A percentile compares a stretch with the other conserved stretches of the same genome.
These are phyloP conservation scores for Tetraodon nigroviridis DNA, from an alignment of 2,113 vertebrate species.

Conservation along the genomic window DNA sequence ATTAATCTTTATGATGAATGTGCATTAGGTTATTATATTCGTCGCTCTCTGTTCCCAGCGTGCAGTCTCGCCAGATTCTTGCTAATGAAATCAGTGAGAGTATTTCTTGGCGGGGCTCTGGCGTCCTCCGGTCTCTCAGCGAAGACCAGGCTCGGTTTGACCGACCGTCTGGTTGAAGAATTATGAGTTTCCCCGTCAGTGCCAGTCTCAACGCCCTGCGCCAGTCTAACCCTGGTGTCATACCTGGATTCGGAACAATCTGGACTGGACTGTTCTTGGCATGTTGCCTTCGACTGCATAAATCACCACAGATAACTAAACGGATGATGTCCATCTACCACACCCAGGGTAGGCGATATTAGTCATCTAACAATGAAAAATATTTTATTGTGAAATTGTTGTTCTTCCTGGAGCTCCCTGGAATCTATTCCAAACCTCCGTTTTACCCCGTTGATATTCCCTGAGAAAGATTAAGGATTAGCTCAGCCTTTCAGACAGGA, in stretches of 20 bases:
- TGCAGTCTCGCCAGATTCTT: not conserved
- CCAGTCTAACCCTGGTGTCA: slow-evolving; percentile 38
- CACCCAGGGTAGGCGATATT: no score
- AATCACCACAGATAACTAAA: no score
- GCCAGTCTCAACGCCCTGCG: slow-evolving; percentile 45
- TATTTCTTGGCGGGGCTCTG: slow-evolving; percentile 13
- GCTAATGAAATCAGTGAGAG: slow-evolving; percentile 8
- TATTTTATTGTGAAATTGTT: slow-evolving; percentile 22
- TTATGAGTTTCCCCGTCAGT: slow-evolving; percentile 51
- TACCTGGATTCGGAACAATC: slow-evolving; percentile 25
- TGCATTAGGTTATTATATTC: not conserved
- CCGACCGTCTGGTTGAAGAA: slow-evolving; percentile 51
- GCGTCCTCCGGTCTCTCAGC: slow-evolving; percentile 16
- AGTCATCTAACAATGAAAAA: not conserved
- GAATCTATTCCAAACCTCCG: slow-evolving; percentile 55
- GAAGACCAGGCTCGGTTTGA: slow-evolving; percentile 24
- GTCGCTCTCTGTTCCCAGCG: not conserved
- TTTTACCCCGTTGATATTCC: slow-evolving; percentile 67
- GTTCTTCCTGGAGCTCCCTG: slow-evolving; percentile 44
- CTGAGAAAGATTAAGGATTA: slow-evolving; percentile 76
- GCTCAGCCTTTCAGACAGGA: slow-evolving; percentile 60
- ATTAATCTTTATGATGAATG: not conserved
- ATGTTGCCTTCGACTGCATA: not conserved
- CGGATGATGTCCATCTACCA: no score
- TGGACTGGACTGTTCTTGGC: not conserved